Evolutionary conservation across 2,888 invertebrate species (phyloP).

Genomic region (Colostygia pectinataria): DNA sequence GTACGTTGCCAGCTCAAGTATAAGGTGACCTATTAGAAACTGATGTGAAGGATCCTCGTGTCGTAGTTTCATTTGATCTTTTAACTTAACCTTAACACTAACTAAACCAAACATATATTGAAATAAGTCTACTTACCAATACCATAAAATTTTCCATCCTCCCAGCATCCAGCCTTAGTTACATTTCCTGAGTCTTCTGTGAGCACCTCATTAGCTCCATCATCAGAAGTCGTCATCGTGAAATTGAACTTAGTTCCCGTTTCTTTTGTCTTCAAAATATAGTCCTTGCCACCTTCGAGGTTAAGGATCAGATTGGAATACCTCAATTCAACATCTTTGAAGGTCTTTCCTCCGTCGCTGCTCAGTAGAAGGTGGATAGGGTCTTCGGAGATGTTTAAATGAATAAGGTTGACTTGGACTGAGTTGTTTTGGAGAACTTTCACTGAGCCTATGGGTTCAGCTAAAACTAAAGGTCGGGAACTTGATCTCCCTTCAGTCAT

Average conservation of each 20-base stretch:
- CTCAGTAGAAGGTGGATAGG: slow-evolving; percentile 71
- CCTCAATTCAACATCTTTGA: slow-evolving; percentile 64
- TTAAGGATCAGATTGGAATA: slow-evolving; percentile 70
- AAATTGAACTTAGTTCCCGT: slow-evolving; percentile 77
- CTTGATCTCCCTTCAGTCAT: slow-evolving; percentile 42
- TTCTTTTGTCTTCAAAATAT: slow-evolving; percentile 73
- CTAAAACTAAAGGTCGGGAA: slow-evolving; percentile 55
- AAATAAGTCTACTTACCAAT: slow-evolving; percentile 58
- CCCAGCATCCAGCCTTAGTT: slow-evolving; percentile 61
- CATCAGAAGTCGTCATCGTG: slow-evolving; percentile 62
- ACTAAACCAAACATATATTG: too few relatives aligned
- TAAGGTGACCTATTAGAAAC: too few relatives aligned
- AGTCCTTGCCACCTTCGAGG: slow-evolving; percentile 70
- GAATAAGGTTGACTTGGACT: slow-evolving; percentile 73
- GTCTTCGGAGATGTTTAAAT: slow-evolving; percentile 60
- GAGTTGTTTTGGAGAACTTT: slow-evolving; percentile 75
- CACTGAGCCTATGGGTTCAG: slow-evolving; percentile 73
- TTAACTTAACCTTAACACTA: too few relatives aligned
- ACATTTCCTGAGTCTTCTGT: slow-evolving; percentile 45
- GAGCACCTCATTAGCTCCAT: slow-evolving; percentile 44
- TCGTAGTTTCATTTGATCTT: too few relatives aligned
- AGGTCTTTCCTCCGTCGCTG: slow-evolving; percentile 65
- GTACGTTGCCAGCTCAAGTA: too few relatives aligned
- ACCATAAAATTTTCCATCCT: slow-evolving; percentile 64
- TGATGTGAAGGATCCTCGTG: too few relatives aligned